Conservation (phyloP, 1,140 invertebrate genomes). For the Brachystomella parvula region DNA sequence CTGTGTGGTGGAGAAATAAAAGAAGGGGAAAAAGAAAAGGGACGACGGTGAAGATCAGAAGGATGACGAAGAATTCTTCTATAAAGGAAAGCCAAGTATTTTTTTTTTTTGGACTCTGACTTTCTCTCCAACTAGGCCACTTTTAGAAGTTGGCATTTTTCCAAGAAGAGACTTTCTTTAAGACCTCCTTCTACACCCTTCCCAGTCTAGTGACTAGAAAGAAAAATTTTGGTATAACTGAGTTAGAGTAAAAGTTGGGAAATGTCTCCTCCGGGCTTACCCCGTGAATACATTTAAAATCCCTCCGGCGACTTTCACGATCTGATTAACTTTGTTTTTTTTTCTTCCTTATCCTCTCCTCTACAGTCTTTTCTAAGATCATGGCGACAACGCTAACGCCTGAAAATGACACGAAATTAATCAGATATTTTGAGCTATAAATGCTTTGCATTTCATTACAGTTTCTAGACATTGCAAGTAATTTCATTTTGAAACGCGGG, state of each 20-base stretch:
- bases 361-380: not conserved
- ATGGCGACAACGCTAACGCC: not conserved
- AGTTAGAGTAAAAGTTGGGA: not conserved
- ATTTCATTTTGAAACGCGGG: not conserved
- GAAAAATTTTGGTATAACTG: not conserved
- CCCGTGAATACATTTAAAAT: conserved; percentile 7
- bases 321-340: not conserved
- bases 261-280: too few species aligned
- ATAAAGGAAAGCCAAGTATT: not conserved
- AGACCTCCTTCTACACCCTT: not conserved
- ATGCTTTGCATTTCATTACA: not conserved
- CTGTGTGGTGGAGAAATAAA: not conserved
- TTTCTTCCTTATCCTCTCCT: not conserved
- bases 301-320: not conserved
- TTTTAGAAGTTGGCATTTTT: not conserved
- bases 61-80: not conserved
- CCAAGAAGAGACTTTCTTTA: not conserved
- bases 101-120: not conserved
- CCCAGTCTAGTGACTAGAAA: not conserved
- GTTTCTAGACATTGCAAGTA: not conserved
- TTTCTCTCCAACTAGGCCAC: not conserved
- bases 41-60: not conserved
- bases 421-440: not conserved
- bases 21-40: not conserved
- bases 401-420: not conserved